Percentiles rank a stretch among this genome's conserved stretches.
Evolutionary conservation across 2,113 vertebrate species (phyloP).

Genomic region (Archocentrus centrarchus): DNA sequence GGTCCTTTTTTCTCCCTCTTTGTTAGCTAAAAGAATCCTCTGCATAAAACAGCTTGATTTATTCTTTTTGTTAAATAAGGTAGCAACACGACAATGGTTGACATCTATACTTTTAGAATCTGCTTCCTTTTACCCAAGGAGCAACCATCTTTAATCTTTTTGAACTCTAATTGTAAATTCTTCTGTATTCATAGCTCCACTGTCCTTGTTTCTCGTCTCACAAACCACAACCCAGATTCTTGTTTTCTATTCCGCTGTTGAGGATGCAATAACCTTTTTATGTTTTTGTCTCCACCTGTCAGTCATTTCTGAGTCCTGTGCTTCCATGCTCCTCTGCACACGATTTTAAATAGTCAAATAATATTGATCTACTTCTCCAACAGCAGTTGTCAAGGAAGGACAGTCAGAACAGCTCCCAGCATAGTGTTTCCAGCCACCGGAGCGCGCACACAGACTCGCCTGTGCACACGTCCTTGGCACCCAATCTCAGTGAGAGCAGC

Average conservation of each 20-base stretch:
- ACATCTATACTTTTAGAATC: slow-evolving; percentile 2
- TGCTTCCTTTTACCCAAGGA: slow-evolving; percentile 21
- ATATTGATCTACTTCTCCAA: slow-evolving; percentile 64
- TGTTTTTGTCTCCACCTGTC: slow-evolving; percentile 21
- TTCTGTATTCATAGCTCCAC: slow-evolving; percentile 6
- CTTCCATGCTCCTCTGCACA: slow-evolving; percentile 1
- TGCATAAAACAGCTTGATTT: slow-evolving; percentile 45
- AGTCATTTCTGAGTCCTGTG: neutral
- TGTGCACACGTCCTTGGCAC: slow-evolving; percentile 82
- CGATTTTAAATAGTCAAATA: slow-evolving; percentile 20
- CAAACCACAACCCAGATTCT: slow-evolving; percentile 16
- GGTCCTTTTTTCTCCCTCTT: neutral
- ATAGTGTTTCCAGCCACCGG: slow-evolving; percentile 94
- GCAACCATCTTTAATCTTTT: slow-evolving; percentile 10
- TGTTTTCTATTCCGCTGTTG: slow-evolving; percentile 1
- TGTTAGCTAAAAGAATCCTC: slow-evolving; percentile 33
- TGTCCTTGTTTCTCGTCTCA: slow-evolving; percentile 4
- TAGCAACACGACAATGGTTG: neutral
- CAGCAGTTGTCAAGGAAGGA: slow-evolving; percentile 98
- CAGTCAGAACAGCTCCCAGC: slow-evolving; percentile 98
- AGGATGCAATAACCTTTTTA: slow-evolving; percentile 10
- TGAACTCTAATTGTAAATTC: slow-evolving; percentile 10
- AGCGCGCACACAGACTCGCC: slow-evolving; percentile 92
- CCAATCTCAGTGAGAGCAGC: slow-evolving; percentile 80
- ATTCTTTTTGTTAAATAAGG: slow-evolving; percentile 28